A percentile compares a stretch with the other conserved stretches of the same genome.
phyloP scores from a whole-genome alignment of 2,797 vertebrate species.

The Vipera latastei region DNA sequence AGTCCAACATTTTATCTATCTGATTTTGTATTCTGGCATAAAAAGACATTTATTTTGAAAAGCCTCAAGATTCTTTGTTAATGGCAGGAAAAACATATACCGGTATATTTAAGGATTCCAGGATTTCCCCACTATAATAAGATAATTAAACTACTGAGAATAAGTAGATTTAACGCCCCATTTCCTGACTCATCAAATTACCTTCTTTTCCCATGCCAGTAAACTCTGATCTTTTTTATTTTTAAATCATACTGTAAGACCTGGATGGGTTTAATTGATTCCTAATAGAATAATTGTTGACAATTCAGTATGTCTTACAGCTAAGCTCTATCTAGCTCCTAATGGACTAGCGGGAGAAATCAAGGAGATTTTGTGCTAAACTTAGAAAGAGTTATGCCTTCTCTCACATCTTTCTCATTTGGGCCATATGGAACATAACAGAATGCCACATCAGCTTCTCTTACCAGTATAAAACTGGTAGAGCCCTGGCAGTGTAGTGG shows the following conservation, averaged over 20 bases:
- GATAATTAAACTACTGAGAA: background rate
- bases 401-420: background rate
- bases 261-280: background rate
- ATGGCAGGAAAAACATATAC: background rate
- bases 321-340: background rate
- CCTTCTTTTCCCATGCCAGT: background rate
- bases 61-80: background rate
- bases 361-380: background rate
- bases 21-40: conserved; percentile 59
- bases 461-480: background rate
- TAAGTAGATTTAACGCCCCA: background rate
- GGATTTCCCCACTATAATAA: background rate
- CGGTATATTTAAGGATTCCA: background rate
- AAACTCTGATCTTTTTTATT: background rate
- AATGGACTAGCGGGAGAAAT: background rate
- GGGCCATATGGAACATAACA: background rate
- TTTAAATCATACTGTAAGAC: background rate
- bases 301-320: background rate
- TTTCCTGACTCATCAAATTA: background rate
- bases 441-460: background rate
- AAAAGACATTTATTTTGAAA: conserved; percentile 30
- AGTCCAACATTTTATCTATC: conserved; percentile 65
- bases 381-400: background rate
- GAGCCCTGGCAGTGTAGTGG: background rate
- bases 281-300: background rate